Base-by-base conservation (phyloP, 2,888 invertebrate species). In the Caenorhabditis virilis region DNA sequence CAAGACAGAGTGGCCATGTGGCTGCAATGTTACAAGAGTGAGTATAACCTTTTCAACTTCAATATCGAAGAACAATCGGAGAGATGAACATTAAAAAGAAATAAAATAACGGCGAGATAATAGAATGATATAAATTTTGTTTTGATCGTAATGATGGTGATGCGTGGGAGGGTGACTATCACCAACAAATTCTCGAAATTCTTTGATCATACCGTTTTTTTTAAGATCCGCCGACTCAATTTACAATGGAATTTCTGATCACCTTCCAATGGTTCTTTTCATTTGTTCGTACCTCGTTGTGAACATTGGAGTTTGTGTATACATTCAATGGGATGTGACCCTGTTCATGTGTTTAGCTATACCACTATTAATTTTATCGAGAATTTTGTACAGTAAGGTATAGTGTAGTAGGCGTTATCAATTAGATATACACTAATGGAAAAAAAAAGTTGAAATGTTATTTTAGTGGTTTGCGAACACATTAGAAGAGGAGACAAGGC, bases 241-340 rank as follows among this genome's bases (percentile, higher is more conserved):
- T 43, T 79, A 82, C 65, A 78, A 77, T 51, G 81, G 79, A 39
- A 80, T 81, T 25, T 78, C 81, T 30, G 81, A 82, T 43, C 78
- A 82, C 60, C 51, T 81, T 15, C 81, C 81, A 13, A 78, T 80
- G 77, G 63, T 75, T n/a, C 57, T 79, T n/a, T 79, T 80, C 55
- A 79, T 77, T 27, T 54, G 67, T 23, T 69, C 71, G 15, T 80
- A 79, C 36, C 64, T 72, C 9, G 35, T 72, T n/a, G 72, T 72
- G 22, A 72, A 72, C 33, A 69, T 72, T 18, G 66, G 72, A 39
- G 64, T 76, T 16, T 77, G 76, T 38, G 27, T 79, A 22, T 79
- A 77, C 57, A 80, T 76, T 23, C 79, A 80, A 55, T 81, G 81
- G 81, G 78, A 81, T 58, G 80, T 80, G 20, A 82, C 78, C 16